Evolutionary conservation across 2,888 invertebrate species (phyloP).

Genomic region (Sericinus montela): DNA sequence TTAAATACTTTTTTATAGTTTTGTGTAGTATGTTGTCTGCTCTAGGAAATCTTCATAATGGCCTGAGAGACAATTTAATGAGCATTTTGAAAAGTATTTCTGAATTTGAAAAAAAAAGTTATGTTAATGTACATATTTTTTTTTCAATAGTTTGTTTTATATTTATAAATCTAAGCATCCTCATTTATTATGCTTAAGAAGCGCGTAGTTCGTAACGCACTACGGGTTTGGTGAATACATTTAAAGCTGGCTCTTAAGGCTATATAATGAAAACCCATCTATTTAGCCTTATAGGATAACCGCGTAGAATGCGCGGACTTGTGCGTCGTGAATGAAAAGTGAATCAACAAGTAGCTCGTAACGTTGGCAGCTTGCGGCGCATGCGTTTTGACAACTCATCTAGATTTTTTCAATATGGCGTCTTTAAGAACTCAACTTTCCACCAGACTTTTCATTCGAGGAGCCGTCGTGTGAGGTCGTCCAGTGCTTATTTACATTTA

Average conservation of each 20-base stretch:
- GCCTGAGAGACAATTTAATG: too few species aligned
- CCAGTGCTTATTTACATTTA: not conserved
- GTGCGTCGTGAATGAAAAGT: constrained; percentile 66
- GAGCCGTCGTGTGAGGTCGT: constrained; percentile 4
- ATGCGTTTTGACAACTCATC: constrained; percentile 37
- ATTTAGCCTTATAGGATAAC: constrained; percentile 27
- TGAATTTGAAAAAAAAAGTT: too few species aligned
- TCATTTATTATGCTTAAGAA: too few species aligned
- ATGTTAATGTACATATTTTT: too few species aligned
- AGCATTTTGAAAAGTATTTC: too few species aligned
- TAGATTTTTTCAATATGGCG: constrained; percentile 48
- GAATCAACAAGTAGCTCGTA: constrained; percentile 69
- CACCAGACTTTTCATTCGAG: constrained; percentile 7
- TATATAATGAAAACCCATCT: constrained; percentile 5
- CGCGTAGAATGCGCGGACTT: constrained; percentile 59
- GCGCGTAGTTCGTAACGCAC: not conserved
- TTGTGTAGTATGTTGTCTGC: too few species aligned
- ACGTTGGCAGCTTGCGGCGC: constrained; percentile 36
- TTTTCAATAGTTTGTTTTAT: too few species aligned
- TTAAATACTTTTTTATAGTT: too few species aligned
- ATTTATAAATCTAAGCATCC: too few species aligned
- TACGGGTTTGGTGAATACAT: not conserved
- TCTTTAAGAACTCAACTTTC: constrained; percentile 22
- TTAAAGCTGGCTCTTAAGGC: not conserved
- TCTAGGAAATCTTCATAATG: too few species aligned